These are phyloP conservation scores for Diprion similis DNA, from an alignment of 1,140 invertebrate genomes.

Conservation along the genomic window DNA sequence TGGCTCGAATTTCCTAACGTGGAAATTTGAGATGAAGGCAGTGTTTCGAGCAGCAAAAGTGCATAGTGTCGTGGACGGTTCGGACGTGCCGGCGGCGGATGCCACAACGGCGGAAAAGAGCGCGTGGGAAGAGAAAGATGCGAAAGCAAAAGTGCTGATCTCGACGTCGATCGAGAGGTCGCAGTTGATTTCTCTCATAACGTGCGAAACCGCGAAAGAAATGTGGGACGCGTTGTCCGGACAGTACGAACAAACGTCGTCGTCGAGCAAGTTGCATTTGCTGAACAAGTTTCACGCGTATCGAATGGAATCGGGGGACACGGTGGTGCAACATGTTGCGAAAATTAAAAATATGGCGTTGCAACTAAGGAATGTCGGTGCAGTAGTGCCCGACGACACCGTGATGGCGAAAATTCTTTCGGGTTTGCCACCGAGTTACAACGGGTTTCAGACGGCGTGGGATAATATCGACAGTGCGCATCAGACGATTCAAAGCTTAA, in stretches of 20 bases:
- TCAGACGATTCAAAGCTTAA: constrained; percentile 21
- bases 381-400: constrained; percentile 17
- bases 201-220: constrained; percentile 24
- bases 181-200: constrained; percentile 20
- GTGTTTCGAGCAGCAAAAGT: constrained; percentile 8
- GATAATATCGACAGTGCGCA: constrained; percentile 11
- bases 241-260: constrained; percentile 23
- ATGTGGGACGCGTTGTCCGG: constrained; percentile 25
- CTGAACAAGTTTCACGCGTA: constrained; percentile 26
- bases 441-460: constrained; percentile 20
- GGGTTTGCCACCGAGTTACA: constrained; percentile 21
- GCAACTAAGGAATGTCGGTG: constrained; percentile 23
- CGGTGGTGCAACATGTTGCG: constrained; percentile 26
- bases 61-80: constrained; percentile 11
- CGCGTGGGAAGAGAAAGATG: constrained; percentile 24
- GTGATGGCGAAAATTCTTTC: constrained; percentile 30
- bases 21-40: constrained; percentile 12
- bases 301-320: constrained; percentile 22
- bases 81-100: neutral
- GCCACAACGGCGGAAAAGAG: constrained; percentile 12
- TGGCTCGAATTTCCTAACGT: constrained; percentile 9
- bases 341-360: constrained; percentile 29
- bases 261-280: constrained; percentile 22
- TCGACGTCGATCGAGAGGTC: constrained; percentile 21
- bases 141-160: constrained; percentile 24